Evolutionary conservation across 1,140 invertebrate genomes (phyloP).

Genomic region (Saccostrea echinata): DNA sequence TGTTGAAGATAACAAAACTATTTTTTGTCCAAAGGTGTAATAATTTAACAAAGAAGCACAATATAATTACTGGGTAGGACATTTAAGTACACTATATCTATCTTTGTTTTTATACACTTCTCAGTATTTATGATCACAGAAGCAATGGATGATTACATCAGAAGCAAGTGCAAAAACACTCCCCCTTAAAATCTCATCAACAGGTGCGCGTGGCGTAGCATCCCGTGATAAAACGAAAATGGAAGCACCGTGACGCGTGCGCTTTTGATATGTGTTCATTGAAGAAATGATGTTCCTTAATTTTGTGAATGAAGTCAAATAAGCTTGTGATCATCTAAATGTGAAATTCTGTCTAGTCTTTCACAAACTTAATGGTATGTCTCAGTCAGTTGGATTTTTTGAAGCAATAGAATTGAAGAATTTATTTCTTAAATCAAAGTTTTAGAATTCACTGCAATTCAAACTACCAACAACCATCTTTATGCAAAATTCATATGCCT

Average conservation of each 20-base stretch:
- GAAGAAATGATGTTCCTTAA: background rate
- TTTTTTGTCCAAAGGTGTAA: conserved; percentile 3
- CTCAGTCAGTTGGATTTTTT: background rate
- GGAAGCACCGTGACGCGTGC: conserved; percentile 8
- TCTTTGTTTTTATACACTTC: background rate
- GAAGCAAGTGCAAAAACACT: conserved; percentile 8
- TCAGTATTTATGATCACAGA: background rate
- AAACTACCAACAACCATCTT: too few relatives aligned
- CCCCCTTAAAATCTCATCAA: conserved; percentile 26
- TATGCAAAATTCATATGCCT: too few relatives aligned
- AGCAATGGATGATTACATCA: conserved; percentile 18
- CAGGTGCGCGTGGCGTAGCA: conserved; percentile 8
- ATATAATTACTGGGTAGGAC: background rate
- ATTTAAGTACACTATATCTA: background rate
- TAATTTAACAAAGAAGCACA: conserved; percentile 8
- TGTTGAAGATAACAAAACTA: background rate
- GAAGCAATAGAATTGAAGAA: too few relatives aligned
- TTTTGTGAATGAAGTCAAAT: conserved; percentile 22
- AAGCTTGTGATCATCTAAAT: background rate
- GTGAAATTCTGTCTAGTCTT: background rate
- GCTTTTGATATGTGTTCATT: conserved; percentile 26
- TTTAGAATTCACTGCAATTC: too few relatives aligned
- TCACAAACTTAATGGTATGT: background rate
- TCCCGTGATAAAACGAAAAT: conserved; percentile 2
- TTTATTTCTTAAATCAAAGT: too few relatives aligned